Evolutionary conservation across 92 coral and sea anemone genomes (phyloP), one percentile per base, ranked within the genome.

Genomic region (Desmophyllum pertusum): DNA sequence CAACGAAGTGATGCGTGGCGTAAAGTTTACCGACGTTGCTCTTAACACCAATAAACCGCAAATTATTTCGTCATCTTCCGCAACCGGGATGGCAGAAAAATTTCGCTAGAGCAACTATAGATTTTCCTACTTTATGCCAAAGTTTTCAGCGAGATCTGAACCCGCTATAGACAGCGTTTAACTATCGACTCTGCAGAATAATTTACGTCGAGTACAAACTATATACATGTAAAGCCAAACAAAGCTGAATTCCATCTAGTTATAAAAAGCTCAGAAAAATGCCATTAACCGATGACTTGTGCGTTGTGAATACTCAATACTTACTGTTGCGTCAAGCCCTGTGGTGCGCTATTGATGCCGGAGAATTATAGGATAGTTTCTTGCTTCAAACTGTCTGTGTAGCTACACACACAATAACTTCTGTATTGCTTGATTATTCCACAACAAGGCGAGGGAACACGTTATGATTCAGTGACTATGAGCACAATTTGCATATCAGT

Each of bases 391-490:
- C 38, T 21, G 31, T 14, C 31, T 11, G 46, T 6, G 25, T 7
- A 39, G 19, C 21, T 27, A 11, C 19, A 18, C 69, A 37, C 25
- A 38, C 69, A 6, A 36, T 33, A 33, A 51, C 43, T 19, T 59
- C 31, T 9, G 51, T 41, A n/a, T n/a, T 40, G 50, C 51, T 62
- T 23, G 53, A 39, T 74, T 57, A 50, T 37, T 4, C 79, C 27
- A 39, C 38, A 7, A 59, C 52, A 76, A 21, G 45, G 4, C 14
- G 8, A n/a, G n/a, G 3, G 48, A 76, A 35, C 78, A 76, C 80
- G 80, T 76, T 76, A 36, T 50, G 39, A 39, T 57, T 25, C 81
- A 59, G 70, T 77, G 81, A 61, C 51, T 41, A 4, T 39, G 27
- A 19, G 19, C 1, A 6, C 45, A 77, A 77, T 77, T 77, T 77